Evolutionary conservation across 2,888 invertebrate genomes (phyloP), one percentile per base, ranked within the genome.

Genomic region (Orthosia incerta): DNA sequence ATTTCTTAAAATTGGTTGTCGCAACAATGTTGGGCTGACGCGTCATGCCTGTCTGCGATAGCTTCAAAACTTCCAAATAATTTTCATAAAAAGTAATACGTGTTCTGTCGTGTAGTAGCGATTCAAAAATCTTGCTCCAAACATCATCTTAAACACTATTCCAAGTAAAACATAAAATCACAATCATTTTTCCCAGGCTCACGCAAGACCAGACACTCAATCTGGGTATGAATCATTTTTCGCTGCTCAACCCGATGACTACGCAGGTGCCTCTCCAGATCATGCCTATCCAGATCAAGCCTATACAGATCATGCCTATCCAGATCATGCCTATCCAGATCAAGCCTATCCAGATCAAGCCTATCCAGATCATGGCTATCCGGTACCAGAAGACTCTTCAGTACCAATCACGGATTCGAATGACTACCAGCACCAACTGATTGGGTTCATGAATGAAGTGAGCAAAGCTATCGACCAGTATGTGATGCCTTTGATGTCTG

Each of bases 401-500:
- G 13, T 2, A 13, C 45, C 61, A 23, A 15, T 18, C 4, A 23
- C 20, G 1, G 63, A 75, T 1, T 13, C 16, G 0, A 1, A 18
- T 0, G 56, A 39, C 0, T 56, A 75, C 13, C 46, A 77, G 20
- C 51, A 74, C 1, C 53, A 77, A 12, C 13, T 82, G 4, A 26
- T 48, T 7, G 53, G 51, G 0, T 71, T 87, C 5, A 48, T 85
- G 26, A 7, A 73, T n/a, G 80, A 76, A 1, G 46, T 86, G 16
- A 26, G 31, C 3, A 26, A 48, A 5, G 64, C 80, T 4, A 11
- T 86, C 0, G 83, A 86, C 3, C n/a, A 62, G 4, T 71, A 83
- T 9, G 23, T 88, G 51, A 65, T 39, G 15, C 84, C 87, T 0
- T 18, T 81, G 9, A 67, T 83, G 59, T 20, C 74, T 3, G 45